Evolutionary conservation across 2,797 vertebrate species (phyloP).

Genomic region (Clarias pachynema): DNA sequence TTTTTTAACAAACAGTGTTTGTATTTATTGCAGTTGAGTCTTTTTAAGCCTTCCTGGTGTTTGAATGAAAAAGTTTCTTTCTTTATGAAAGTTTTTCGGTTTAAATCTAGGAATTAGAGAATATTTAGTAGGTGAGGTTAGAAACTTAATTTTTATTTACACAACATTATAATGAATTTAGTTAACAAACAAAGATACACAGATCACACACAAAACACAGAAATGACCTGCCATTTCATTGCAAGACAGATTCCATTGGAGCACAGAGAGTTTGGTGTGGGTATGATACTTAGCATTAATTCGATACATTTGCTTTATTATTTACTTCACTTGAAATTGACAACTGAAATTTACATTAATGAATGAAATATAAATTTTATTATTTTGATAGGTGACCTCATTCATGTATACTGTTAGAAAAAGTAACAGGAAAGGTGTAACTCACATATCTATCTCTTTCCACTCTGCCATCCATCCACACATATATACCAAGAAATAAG

Average conservation of each 20-base stretch:
- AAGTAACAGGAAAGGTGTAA: background rate
- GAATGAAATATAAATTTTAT: slow-evolving; percentile 5
- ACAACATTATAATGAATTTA: background rate
- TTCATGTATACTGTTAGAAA: background rate
- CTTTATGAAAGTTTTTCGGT: background rate
- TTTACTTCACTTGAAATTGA: background rate
- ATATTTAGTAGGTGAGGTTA: background rate
- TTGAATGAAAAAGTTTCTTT: background rate
- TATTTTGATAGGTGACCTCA: background rate
- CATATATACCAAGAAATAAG: background rate
- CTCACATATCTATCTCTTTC: background rate
- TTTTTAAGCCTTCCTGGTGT: background rate
- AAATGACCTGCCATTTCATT: background rate
- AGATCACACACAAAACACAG: background rate
- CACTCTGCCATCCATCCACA: background rate
- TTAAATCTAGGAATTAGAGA: background rate
- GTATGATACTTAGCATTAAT: background rate
- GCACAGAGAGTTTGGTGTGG: background rate
- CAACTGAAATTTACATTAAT: background rate
- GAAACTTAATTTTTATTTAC: background rate
- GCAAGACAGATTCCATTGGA: background rate
- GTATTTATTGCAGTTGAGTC: background rate
- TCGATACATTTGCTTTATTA: background rate
- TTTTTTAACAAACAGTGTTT: background rate
- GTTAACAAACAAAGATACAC: slow-evolving; percentile 50